A percentile compares a stretch with the other conserved stretches of the same genome.
These are phyloP conservation scores for Lissonota sp. DNA, from an alignment of 2,888 invertebrate genomes.

Conservation along the genomic window DNA sequence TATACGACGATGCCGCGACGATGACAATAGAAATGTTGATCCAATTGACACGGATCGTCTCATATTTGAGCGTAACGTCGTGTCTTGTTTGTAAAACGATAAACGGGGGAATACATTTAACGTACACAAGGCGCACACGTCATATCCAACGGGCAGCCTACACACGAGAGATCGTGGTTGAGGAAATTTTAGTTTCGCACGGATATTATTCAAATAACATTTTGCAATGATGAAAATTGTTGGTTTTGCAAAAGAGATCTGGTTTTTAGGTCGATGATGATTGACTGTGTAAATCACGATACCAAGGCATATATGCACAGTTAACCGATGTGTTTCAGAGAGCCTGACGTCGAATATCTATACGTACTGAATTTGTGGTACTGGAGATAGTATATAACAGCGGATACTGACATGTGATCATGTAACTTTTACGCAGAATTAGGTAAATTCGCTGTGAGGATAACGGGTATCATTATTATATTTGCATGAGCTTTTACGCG, in stretches of 20 bases:
- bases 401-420: slow-evolving; percentile 52
- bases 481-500: slow-evolving; percentile 61
- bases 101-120: not conserved
- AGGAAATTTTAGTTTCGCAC: slow-evolving; percentile 32
- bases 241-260: slow-evolving; percentile 41
- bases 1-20: too few species aligned
- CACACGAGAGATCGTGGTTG: slow-evolving; percentile 32
- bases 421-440: slow-evolving; percentile 53
- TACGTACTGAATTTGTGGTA: slow-evolving; percentile 6
- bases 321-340: slow-evolving; percentile 17
- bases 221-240: slow-evolving; percentile 55
- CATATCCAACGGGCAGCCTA: not conserved
- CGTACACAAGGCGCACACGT: slow-evolving; percentile 17
- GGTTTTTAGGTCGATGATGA: slow-evolving; percentile 43
- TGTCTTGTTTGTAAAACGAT: not conserved
- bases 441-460: slow-evolving; percentile 49
- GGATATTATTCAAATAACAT: slow-evolving; percentile 38
- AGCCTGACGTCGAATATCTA: slow-evolving; percentile 1
- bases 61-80: not conserved
- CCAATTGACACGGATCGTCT: not conserved
- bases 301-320: slow-evolving; percentile 5
- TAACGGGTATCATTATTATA: slow-evolving; percentile 48
- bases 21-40: not conserved
- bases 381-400: slow-evolving; percentile 14
- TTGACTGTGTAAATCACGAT: slow-evolving; percentile 46